These are phyloP conservation scores for Diarsia dahlii DNA, from an alignment of 2,888 invertebrate species.

Conservation along the genomic window DNA sequence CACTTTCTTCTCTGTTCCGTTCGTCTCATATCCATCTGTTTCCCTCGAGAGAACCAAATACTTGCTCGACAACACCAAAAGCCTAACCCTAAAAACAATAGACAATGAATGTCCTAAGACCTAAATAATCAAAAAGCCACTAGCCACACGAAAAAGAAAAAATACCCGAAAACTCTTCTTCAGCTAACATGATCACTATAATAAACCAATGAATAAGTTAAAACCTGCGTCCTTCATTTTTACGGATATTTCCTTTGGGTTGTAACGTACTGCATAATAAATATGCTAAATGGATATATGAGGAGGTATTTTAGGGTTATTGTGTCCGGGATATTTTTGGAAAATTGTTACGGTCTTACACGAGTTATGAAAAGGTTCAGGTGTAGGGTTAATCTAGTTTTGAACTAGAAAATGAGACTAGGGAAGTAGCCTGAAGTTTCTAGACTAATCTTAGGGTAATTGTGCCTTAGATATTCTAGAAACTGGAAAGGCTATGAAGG, in stretches of 20 bases:
- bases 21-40: background rate
- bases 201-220: constrained; percentile 72
- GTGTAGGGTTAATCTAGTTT: constrained; percentile 2
- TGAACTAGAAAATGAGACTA: background rate
- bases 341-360: constrained; percentile 10
- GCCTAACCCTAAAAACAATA: background rate
- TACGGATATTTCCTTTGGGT: constrained; percentile 53
- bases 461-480: background rate
- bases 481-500: background rate
- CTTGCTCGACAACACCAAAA: no score
- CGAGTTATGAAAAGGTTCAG: constrained; percentile 7
- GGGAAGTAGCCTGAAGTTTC: background rate
- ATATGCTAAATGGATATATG: constrained; percentile 53
- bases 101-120: background rate
- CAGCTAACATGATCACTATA: constrained; percentile 77
- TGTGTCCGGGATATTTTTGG: constrained; percentile 40
- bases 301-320: constrained; percentile 44
- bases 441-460: background rate
- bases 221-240: constrained; percentile 56
- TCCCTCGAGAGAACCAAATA: background rate
- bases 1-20: background rate
- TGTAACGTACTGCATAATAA: constrained; percentile 56
- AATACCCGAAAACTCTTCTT: constrained; percentile 66
- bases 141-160: constrained; percentile 66
- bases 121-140: constrained; percentile 50